Evolutionary conservation across 2,888 invertebrate species (phyloP).

Genomic region (Brenthis hecate): DNA sequence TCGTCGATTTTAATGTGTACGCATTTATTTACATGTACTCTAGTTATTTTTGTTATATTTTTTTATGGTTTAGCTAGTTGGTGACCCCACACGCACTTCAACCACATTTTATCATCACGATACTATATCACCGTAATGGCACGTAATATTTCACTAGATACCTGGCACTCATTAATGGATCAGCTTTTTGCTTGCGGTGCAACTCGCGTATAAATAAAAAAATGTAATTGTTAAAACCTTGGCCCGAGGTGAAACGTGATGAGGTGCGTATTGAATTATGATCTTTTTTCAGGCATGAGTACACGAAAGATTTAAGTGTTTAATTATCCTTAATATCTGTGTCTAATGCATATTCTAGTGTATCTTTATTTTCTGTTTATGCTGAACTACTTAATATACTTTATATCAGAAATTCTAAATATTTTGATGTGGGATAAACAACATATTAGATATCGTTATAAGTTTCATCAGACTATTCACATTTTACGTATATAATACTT

Average conservation of each 20-base stretch:
- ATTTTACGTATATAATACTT: too few relatives aligned
- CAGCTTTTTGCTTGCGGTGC: conserved; percentile 64
- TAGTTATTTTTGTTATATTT: conserved; percentile 46
- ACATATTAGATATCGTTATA: too few relatives aligned
- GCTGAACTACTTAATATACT: neutral
- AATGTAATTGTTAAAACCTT: conserved; percentile 45
- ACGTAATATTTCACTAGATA: conserved; percentile 55
- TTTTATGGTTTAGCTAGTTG: conserved; percentile 66
- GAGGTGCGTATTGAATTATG: conserved; percentile 44
- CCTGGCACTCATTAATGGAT: conserved; percentile 57
- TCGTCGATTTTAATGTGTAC: conserved; percentile 49
- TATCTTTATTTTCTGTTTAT: neutral
- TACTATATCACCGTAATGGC: conserved; percentile 49
- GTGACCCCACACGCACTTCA: conserved; percentile 70
- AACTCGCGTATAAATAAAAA: conserved; percentile 48
- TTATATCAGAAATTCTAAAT: neutral
- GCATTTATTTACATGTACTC: conserved; percentile 33
- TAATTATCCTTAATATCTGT: conserved; percentile 16
- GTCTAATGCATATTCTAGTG: conserved; percentile 33
- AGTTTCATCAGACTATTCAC: too few relatives aligned
- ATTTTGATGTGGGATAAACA: neutral
- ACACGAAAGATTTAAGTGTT: conserved; percentile 17
- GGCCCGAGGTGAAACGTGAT: conserved; percentile 52
- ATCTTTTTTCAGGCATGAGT: conserved; percentile 37
- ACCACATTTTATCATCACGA: conserved; percentile 74